Evolutionary conservation across 2,113 vertebrate genomes (phyloP), one percentile per base, ranked within the genome.

Genomic region (Aphyosemion australe): DNA sequence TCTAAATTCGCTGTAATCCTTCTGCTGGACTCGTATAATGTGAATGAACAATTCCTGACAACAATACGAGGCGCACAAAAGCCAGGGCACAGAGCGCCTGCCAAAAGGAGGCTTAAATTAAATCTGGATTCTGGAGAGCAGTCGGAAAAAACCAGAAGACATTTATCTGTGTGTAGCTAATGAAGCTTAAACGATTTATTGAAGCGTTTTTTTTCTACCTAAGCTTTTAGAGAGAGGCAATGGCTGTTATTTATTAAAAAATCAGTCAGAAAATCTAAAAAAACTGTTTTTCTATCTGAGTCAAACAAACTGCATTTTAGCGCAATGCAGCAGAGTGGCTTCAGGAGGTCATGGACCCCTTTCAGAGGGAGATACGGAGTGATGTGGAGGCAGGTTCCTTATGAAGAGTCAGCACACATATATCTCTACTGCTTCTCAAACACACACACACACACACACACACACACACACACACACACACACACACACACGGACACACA

Each of bases 271-370:
- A 58, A 54, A 68, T 14, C 2, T 42, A 16, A 8, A 12, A 63
- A 62, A 5, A 8, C 1, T 51, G 0, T 39, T 59, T 52, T 9
- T 74, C 5, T 66, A 46, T 9, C 53, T 43, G 43, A 12, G 21
- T 56, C 47, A 60, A 52, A 42, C 61, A 61, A 51, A n/a, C 20
- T 18, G 41, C 34, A 68, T 48, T 73, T 70, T 47, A 73, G 72
- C 3, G 13, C 63, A 60, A 10, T 59, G 50, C 70, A 74, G 80
- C 45, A 63, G 65, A 61, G 45, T 32, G 54, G 63, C 39, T 74
- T 46, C 39, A 39, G 62, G 66, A 86, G 87, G 82, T 86, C 78
- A 68, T 43, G 32, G 66, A 87, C 84, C 85, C 85, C 80, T 87
- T 84, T 88, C 79, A 88, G 57, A 58, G 68, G 39, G 55, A 64